A percentile compares a stretch with the other conserved stretches of the same genome.
These are phyloP conservation scores for Mythimna vitellina DNA, from an alignment of 2,888 invertebrate genomes.

Conservation along the genomic window DNA sequence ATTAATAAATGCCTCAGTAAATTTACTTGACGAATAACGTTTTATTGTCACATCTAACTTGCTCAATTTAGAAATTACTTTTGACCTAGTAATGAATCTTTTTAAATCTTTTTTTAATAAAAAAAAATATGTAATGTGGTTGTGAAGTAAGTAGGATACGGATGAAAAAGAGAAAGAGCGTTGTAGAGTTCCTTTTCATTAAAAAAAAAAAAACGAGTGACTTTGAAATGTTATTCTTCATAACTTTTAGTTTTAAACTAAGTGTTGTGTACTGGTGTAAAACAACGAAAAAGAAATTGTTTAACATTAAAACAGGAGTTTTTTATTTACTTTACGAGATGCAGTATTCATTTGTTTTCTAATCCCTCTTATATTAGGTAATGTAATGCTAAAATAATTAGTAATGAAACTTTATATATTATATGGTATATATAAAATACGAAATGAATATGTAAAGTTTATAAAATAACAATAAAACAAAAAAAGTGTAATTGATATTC, in stretches of 20 bases:
- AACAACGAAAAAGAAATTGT: conserved; percentile 69
- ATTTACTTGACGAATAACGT: conserved; percentile 84
- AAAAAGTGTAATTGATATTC: conserved; percentile 87
- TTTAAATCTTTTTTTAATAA: conserved; percentile 70
- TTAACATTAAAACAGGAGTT: conserved; percentile 61
- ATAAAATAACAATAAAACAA: conserved; percentile 83
- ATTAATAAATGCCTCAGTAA: conserved; percentile 20
- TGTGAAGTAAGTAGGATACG: conserved; percentile 85
- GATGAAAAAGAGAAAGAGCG: conserved; percentile 68
- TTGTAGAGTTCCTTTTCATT: conserved; percentile 79
- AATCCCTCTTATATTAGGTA: conserved; percentile 56
- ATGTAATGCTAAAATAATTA: conserved; percentile 71
- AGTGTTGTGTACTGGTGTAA: conserved; percentile 66
- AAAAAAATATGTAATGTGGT: conserved; percentile 80
- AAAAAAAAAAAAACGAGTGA: conserved; percentile 65
- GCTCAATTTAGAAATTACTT: conserved; percentile 86
- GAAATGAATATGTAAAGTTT: conserved; percentile 80
- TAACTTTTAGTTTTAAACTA: conserved; percentile 60
- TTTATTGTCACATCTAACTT: conserved; percentile 85
- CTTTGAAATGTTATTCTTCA: conserved; percentile 84
- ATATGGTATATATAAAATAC: conserved; percentile 74
- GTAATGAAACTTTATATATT: conserved; percentile 77
- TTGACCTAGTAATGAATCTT: conserved; percentile 72
- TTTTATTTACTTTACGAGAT: conserved; percentile 47
- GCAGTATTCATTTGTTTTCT: conserved; percentile 43